Evolutionary conservation across 2,888 invertebrate species (phyloP), one percentile per base, ranked within the genome.

Genomic region (Tuta absoluta): DNA sequence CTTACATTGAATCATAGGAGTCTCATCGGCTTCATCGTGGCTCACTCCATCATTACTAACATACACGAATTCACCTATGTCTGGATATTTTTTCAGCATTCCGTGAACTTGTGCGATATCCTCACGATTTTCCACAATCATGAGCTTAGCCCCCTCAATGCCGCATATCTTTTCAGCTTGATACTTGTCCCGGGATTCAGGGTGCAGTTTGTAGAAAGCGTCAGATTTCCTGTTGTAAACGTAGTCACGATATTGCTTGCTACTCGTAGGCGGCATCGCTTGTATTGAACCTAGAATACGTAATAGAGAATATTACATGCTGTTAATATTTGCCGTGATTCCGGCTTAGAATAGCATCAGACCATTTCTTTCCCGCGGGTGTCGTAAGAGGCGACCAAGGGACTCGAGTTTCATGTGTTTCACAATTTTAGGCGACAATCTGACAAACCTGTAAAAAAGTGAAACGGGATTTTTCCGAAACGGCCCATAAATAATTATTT

Each of bases 171-270:
- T 11, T 0, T 53, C 23, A 0, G 77, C 73, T 0, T 19, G 14
- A 19, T 14, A 21, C 45, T 45, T 45, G 17, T 45, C n/a, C n/a
- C 45, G n/a, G 0, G 58, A 37, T 53, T 85, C 86, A 0, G 78
- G 75, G 65, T 89, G 88, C 0, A 89, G 71, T 66, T 89, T 89
- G 73, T 88, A 88, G 71, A 83, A 89, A 0, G 86, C 80, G 63
- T 85, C 76, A 0, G 83, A 77, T 41, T 72, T 75, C 0, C 49
- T 56, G 61, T 83, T 84, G 70, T 86, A 89, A 1, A 68, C 76
- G 62, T 88, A 89, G 67, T 89, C 89, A 0, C 89, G 79, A 63
- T 82, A 88, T n/a, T 45, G 14, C n/a, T 45, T 41, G 10, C 17
- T 45, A 2, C 41, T 45, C 45, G 45, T n/a, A n/a, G 41, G 45